phyloP scores from a whole-genome alignment of 2,113 vertebrate species.

The Tychaedon coryphoeus region DNA sequence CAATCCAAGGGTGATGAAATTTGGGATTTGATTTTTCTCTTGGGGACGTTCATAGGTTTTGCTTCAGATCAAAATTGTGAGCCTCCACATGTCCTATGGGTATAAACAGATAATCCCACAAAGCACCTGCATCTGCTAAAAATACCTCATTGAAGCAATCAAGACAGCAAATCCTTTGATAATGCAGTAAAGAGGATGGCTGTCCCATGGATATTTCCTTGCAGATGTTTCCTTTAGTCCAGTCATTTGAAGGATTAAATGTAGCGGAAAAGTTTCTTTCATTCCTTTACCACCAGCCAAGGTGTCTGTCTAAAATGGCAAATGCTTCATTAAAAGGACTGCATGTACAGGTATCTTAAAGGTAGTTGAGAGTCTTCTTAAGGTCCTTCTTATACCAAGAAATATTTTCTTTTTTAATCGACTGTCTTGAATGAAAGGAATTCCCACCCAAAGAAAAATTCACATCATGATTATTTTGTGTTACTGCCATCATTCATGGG shows the following conservation, averaged over 20 bases:
- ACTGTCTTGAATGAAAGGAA: background rate
- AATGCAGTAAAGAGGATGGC: background rate
- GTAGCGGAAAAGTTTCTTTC: background rate
- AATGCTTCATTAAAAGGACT: background rate
- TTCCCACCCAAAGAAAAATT: background rate
- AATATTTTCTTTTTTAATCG: background rate
- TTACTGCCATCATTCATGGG: background rate
- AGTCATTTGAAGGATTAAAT: background rate
- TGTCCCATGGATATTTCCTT: background rate
- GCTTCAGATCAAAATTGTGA: background rate
- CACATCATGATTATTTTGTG: background rate
- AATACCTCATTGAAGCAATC: background rate
- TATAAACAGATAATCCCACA: background rate
- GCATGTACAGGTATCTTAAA: background rate
- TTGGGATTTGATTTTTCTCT: background rate
- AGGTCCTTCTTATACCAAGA: background rate
- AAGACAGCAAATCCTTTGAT: background rate
- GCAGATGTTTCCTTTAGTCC: background rate
- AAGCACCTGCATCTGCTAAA: background rate
- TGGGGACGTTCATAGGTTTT: background rate
- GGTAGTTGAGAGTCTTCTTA: background rate
- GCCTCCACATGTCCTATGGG: background rate
- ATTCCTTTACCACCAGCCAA: background rate
- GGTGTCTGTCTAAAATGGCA: background rate
- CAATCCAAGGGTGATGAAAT: background rate